Percentiles rank a stretch among this genome's conserved stretches.
phyloP scores from a whole-genome alignment of 35 echinoderm and acorn worm genomes.

The Ophiothrix spiculata region DNA sequence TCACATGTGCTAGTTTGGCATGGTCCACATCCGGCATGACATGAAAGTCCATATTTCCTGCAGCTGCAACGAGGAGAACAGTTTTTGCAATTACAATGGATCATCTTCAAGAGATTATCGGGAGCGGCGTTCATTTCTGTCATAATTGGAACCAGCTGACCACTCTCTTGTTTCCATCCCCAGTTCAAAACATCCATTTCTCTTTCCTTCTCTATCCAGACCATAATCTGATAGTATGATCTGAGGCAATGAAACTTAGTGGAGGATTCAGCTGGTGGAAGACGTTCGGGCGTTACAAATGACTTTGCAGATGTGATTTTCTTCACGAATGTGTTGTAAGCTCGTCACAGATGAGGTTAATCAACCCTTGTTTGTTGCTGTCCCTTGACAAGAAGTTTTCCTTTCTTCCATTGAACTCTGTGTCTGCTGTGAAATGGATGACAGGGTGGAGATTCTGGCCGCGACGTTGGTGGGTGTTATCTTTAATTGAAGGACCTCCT shows the following conservation, averaged over 20 bases:
- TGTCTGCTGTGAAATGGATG: slow-evolving; percentile 28
- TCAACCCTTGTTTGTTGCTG: slow-evolving; percentile 52
- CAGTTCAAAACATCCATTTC: slow-evolving; percentile 12
- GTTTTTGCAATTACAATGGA: slow-evolving; percentile 15
- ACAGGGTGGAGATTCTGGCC: slow-evolving; percentile 41
- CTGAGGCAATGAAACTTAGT: slow-evolving; percentile 15
- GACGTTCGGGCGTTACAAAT: too few species aligned
- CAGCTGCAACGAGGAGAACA: too few species aligned
- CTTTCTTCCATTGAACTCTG: slow-evolving; percentile 36
- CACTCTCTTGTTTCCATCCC: slow-evolving; percentile 15
- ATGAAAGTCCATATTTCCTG: too few species aligned
- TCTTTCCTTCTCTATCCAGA: slow-evolving; percentile 14
- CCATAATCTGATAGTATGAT: slow-evolving; percentile 23
- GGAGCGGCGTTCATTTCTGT: slow-evolving; percentile 20
- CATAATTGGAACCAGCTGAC: neutral
- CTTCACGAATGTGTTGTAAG: too few species aligned
- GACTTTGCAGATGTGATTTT: too few species aligned
- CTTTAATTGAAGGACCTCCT: slow-evolving; percentile 33
- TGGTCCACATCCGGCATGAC: too few species aligned
- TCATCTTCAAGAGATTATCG: neutral
- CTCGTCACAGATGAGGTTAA: slow-evolving; percentile 19
- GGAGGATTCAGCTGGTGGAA: slow-evolving; percentile 20
- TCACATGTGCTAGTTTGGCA: too few species aligned
- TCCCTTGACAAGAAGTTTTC: slow-evolving; percentile 49
- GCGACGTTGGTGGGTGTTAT: slow-evolving; percentile 52